Evolutionary conservation across 2,888 invertebrate species (phyloP), one percentile per base, ranked within the genome.

Genomic region (Minunthozetes semirufus): DNA sequence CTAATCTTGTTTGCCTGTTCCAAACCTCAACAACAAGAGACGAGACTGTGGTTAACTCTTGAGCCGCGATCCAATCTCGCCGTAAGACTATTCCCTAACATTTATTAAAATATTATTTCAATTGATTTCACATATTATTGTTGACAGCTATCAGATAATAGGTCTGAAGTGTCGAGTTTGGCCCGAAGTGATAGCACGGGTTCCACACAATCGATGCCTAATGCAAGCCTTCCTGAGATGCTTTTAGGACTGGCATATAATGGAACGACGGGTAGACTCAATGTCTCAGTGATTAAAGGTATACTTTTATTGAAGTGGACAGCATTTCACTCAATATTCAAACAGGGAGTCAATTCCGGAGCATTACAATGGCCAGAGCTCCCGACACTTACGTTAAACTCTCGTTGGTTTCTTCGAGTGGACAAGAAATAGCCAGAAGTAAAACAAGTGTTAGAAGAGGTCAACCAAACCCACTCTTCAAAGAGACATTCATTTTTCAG

Each of bases 401-500:
- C 79, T 90, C 92, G 80, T 87, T 96, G 81, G 90, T 94, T 80
- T 93, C 93, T 83, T 93, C 93, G 80, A 91, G 91, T 79, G 94
- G 95, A 22, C 92, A 93, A 85, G 94, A 95, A 85, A 89, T 96
- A 85, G 92, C 92, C 0, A 88, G 93, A 78, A 91, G 93, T 82
- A 96, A 96, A 86, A 94, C 95, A 50, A 93, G 93, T 73, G 89
- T 94, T 17, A 86, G 93, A 78, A 88, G 95, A 72, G 93, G 94
- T 15, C 94, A 95, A 84, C 94, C 95, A 70, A 95, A 95, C 87
- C 95, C 95, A 53, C 87, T 95, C 15, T 96, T 93, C 83, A 95
- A 95, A 84, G 95, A 96, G 84, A 92, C 93, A 3, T 96, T 96
- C 83, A 90, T 95, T 84, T 96, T 95, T 85, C 95, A 95, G 88